Base-by-base conservation (phyloP, 2,888 invertebrate species). In the Clivina fossor region DNA sequence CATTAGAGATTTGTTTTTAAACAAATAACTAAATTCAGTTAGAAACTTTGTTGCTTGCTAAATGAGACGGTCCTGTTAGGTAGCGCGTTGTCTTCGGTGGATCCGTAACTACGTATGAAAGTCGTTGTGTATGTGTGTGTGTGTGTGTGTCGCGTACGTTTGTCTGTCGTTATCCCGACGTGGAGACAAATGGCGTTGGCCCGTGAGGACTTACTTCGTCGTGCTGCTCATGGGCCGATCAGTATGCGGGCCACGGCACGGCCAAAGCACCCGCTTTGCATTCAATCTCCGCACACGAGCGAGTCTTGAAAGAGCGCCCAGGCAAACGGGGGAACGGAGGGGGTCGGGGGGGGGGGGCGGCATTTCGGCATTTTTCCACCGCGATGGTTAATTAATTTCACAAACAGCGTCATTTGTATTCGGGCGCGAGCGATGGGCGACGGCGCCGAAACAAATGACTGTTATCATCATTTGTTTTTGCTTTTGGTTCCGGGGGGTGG, bases 351-450 rank as follows among this genome's bases (percentile, higher is more conserved):
- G 15, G 15, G 13, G 49, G 13, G 43, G 9, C 22, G 15, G 37
- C 28, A 38, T 38, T 44, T 41, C 51, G 33, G 33, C 43, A 53
- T 53, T 55, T 47, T 55, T 55, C 47, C 47, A 47, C 37, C 26
- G 55, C 30, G 55, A 38, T 55, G 55, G 55, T 55, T 55, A 55
- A 55, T 55, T 55, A 55, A 55, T 55, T 55, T 55, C 47, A 55
- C 55, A 47, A 55, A 55, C 55, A 55, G 47, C 47, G 47, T 55
- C 46, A 47, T 55, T 55, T 55, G 47, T 55, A 55, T 55, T 55
- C 55, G 47, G 19, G 46, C 26, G 30, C 28, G 30, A 28, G 55
- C 38, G 28, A 20, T 18, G 11, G 22, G 16, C 30, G 32, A 20
- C 19, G 38, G 32, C 46, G 55, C 28, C 32, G 38, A 55, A 55